phyloP scores from a whole-genome alignment of 2,888 invertebrate species.

The Ferrisia virgata region DNA sequence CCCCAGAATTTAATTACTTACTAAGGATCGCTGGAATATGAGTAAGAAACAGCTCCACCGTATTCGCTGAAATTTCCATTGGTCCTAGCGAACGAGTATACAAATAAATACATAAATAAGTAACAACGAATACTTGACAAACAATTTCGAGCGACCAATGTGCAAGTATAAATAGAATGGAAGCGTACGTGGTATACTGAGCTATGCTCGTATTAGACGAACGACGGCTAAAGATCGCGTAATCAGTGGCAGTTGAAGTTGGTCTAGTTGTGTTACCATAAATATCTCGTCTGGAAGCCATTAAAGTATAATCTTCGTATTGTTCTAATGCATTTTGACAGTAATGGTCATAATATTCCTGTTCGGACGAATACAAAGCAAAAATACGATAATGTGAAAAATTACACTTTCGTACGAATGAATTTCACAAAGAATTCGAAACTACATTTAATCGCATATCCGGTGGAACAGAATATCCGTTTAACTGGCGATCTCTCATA shows the following conservation, averaged over 20 bases:
- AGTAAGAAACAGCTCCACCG: background rate
- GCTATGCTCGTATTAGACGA: slow-evolving; percentile 16
- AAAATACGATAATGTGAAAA: background rate
- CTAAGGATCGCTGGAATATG: slow-evolving; percentile 22
- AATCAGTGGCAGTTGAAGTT: slow-evolving; percentile 21
- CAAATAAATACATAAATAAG: too few species aligned
- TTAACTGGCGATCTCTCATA: slow-evolving; percentile 88
- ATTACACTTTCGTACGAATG: background rate
- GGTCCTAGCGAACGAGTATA: background rate
- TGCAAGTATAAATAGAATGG: background rate
- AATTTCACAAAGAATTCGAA: background rate
- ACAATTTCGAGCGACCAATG: background rate
- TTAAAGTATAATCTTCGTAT: background rate
- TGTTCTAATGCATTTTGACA: slow-evolving; percentile 23
- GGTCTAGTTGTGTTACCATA: background rate
- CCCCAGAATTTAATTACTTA: background rate
- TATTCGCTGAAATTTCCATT: slow-evolving; percentile 1
- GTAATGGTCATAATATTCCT: slow-evolving; percentile 37
- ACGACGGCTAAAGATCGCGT: slow-evolving; percentile 5
- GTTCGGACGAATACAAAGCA: background rate
- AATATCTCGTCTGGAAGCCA: slow-evolving; percentile 31
- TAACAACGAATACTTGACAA: background rate
- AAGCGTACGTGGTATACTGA: slow-evolving; percentile 31
- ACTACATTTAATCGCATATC: slow-evolving; percentile 41
- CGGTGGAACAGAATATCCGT: slow-evolving; percentile 59